These are phyloP conservation scores for Takifugu bimaculatus DNA, from an alignment of 2,113 vertebrate genomes.

Conservation along the genomic window DNA sequence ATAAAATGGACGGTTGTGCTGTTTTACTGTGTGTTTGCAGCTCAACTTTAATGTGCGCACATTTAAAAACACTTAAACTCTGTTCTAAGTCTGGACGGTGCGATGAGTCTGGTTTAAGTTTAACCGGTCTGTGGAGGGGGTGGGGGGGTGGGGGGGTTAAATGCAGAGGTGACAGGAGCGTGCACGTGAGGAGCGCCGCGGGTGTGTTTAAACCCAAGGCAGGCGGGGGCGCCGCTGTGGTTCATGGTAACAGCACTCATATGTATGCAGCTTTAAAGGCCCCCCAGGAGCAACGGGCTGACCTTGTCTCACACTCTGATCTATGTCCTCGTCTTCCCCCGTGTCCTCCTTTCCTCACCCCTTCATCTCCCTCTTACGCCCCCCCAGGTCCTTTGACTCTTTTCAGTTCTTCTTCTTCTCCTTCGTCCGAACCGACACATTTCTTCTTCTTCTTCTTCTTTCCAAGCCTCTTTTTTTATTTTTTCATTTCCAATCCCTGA, in stretches of 20 bases:
- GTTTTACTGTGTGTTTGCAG: too few species aligned
- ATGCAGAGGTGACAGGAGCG: too few species aligned
- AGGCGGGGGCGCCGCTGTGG: constrained; percentile 63
- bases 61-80: too few species aligned
- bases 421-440: background rate
- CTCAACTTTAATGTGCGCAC: too few species aligned
- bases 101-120: too few species aligned
- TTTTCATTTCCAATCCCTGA: constrained; percentile 17
- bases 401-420: constrained; percentile 21
- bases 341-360: constrained; percentile 33
- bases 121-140: too few species aligned
- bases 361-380: constrained; percentile 32
- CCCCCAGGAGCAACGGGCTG: constrained; percentile 56
- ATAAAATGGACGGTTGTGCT: too few species aligned
- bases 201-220: constrained; percentile 29
- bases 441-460: constrained; percentile 2
- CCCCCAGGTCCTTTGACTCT: constrained; percentile 13
- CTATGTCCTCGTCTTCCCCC: constrained; percentile 64
- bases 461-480: constrained; percentile 9
- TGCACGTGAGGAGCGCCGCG: too few species aligned
- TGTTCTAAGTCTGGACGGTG: too few species aligned
- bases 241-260: constrained; percentile 64
- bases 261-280: constrained; percentile 64
- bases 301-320: constrained; percentile 67
- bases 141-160: too few species aligned